phyloP scores from a whole-genome alignment of 2,888 invertebrate species.

The Siphonodentalium dalli region DNA sequence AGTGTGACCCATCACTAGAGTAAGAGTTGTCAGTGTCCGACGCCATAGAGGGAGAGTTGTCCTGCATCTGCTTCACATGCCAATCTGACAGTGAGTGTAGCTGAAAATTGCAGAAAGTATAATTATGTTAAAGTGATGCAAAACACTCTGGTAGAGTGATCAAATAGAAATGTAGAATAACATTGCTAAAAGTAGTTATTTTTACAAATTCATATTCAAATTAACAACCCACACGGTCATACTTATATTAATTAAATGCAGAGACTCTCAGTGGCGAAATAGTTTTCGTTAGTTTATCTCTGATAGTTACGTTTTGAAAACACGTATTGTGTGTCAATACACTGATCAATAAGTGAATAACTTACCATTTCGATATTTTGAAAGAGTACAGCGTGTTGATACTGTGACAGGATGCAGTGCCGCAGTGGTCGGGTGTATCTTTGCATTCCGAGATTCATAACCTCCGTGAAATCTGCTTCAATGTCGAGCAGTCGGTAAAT shows the following conservation, averaged over 20 bases:
- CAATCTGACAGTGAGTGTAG: slow-evolving; percentile 55
- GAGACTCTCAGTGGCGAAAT: background rate
- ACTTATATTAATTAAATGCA: no score
- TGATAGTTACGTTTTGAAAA: background rate
- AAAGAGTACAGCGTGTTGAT: slow-evolving; percentile 57
- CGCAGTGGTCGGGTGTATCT: slow-evolving; percentile 57
- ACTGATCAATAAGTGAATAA: background rate
- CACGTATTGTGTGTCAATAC: background rate
- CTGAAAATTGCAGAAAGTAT: no score
- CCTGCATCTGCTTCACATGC: slow-evolving; percentile 57
- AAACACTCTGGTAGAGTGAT: background rate
- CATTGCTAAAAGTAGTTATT: background rate
- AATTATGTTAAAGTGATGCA: background rate
- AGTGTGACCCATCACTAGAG: slow-evolving; percentile 39
- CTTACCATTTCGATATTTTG: slow-evolving; percentile 62
- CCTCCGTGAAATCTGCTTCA: slow-evolving; percentile 56
- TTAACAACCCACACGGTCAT: background rate
- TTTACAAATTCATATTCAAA: background rate
- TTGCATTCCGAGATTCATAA: slow-evolving; percentile 60
- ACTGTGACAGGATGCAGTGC: slow-evolving; percentile 52
- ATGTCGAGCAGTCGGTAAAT: slow-evolving; percentile 49
- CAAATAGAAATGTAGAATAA: background rate
- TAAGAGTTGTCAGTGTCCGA: slow-evolving; percentile 43
- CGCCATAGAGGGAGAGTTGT: slow-evolving; percentile 46
- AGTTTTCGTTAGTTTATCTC: background rate